Conservation (phyloP, 2,888 invertebrate genomes). For the Standfussiana lucernea region DNA sequence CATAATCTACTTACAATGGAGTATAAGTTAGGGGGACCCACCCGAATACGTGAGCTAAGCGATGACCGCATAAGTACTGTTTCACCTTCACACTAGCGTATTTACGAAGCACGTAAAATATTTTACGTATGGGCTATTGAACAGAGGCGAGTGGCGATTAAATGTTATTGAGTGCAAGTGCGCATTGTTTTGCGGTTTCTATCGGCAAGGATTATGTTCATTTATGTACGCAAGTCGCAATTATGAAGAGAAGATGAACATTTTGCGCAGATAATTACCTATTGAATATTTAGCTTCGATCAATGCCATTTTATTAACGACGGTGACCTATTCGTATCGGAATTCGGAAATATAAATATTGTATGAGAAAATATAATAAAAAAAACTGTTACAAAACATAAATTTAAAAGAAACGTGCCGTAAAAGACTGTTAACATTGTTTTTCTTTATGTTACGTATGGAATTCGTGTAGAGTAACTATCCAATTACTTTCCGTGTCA, state of each 20-base stretch:
- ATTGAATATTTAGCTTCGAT: conserved; percentile 27
- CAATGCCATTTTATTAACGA: conserved; percentile 46
- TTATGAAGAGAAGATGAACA: conserved; percentile 33
- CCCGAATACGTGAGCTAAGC: conserved; percentile 77
- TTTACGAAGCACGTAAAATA: conserved; percentile 69
- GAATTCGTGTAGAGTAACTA: conserved; percentile 43
- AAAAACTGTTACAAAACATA: conserved; percentile 41
- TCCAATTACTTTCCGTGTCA: conserved; percentile 50
- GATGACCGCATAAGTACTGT: conserved; percentile 85
- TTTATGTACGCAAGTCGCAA: conserved; percentile 28
- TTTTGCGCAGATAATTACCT: conserved; percentile 21
- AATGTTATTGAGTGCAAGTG: conserved; percentile 66
- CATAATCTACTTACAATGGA: conserved; percentile 54
- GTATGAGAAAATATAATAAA: conserved; percentile 33
- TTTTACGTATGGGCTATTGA: conserved; percentile 66
- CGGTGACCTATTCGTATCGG: conserved; percentile 37
- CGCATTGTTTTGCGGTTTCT: conserved; percentile 69
- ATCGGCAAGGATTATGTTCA: conserved; percentile 61
- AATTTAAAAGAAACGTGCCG: conserved; percentile 31
- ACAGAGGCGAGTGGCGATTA: conserved; percentile 67
- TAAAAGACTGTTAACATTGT: conserved; percentile 45
- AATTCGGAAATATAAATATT: conserved; percentile 41
- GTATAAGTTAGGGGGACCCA: conserved; percentile 70
- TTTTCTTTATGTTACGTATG: conserved; percentile 48
- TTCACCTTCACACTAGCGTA: conserved; percentile 80